phyloP scores from a whole-genome alignment of 2,888 invertebrate genomes.

The Pheosia gnoma region DNA sequence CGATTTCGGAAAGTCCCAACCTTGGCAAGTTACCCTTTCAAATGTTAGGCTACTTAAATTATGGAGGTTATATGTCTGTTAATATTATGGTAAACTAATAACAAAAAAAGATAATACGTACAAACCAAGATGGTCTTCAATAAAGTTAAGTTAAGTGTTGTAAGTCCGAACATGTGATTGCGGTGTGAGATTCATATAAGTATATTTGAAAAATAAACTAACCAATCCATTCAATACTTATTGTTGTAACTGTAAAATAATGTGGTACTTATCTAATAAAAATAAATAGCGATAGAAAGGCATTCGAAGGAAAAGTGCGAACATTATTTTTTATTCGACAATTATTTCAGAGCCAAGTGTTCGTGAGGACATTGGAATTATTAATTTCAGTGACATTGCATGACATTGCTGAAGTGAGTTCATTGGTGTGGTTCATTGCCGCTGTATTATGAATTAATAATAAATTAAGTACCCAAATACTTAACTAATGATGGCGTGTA shows the following conservation, averaged over 20 bases:
- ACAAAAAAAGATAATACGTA: no score
- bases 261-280: constrained; percentile 1
- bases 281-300: not conserved
- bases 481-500: not conserved
- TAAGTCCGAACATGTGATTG: no score
- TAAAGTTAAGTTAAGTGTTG: not conserved
- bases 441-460: constrained; percentile 4
- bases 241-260: constrained; percentile 4
- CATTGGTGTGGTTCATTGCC: constrained; percentile 3
- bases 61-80: no score
- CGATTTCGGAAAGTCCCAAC: no score
- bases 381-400: constrained; percentile 4
- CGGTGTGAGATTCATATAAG: not conserved
- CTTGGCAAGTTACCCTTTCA: no score
- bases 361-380: constrained; percentile 4
- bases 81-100: no score
- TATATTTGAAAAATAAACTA: constrained; percentile 13
- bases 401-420: constrained; percentile 4
- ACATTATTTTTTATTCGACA: constrained; percentile 2
- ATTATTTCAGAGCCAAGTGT: constrained; percentile 3
- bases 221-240: constrained; percentile 2
- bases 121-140: not conserved
- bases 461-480: not conserved
- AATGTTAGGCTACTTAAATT: no score
- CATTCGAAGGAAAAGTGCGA: not conserved